phyloP scores from a whole-genome alignment of 2,797 vertebrate genomes.

The Gymnocypris eckloni region DNA sequence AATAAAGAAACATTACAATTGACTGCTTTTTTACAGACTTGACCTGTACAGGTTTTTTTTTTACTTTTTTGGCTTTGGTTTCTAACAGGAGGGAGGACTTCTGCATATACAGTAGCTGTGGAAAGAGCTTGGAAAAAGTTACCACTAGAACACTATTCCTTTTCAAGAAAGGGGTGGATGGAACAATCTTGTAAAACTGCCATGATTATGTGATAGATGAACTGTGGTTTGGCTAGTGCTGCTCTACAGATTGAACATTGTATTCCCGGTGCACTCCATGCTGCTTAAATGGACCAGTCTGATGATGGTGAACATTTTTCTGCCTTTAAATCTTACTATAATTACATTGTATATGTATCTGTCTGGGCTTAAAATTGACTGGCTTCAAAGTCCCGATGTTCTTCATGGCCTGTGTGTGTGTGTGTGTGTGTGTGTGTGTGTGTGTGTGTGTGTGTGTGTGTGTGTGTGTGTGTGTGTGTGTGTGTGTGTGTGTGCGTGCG shows the following conservation, averaged over 20 bases:
- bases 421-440: background rate
- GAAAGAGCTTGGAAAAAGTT: background rate
- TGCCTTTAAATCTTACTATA: background rate
- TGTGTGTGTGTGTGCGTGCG: background rate
- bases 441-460: too few relatives aligned
- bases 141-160: background rate
- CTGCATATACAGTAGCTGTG: background rate
- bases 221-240: background rate
- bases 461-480: too few relatives aligned
- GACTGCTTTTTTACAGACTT: background rate
- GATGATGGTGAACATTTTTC: background rate
- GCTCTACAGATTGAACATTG: background rate
- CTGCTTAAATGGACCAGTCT: background rate
- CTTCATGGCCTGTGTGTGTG: background rate
- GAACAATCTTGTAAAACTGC: background rate
- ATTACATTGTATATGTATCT: conserved; percentile 4
- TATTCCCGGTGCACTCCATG: background rate
- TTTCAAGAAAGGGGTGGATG: background rate
- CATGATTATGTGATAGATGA: conserved; percentile 9
- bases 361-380: background rate
- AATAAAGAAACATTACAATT: background rate
- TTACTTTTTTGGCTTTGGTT: background rate
- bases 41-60: background rate
- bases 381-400: background rate
- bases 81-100: background rate